Base-by-base conservation (phyloP, 2,888 invertebrate species). In the Conus canariensis region DNA sequence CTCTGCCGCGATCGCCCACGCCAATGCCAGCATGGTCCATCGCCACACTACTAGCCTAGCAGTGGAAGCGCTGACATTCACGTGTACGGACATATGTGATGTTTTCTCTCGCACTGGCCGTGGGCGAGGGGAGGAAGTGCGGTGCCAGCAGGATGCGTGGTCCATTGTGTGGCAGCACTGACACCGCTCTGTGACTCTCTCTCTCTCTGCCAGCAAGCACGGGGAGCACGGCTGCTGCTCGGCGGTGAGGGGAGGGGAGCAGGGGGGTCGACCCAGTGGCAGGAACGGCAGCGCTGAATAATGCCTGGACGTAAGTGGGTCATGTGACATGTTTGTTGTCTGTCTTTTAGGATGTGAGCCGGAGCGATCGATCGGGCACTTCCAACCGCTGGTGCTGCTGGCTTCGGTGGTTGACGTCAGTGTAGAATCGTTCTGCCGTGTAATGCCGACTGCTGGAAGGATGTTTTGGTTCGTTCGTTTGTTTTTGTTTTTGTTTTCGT, bases 281-380 rank as follows among this genome's bases (percentile, higher is more conserved):
- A 10, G 10, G 77, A 30, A 30, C 30, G 30, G 77, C 77, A 80
- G 30, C 77, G 22, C 6, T 83, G 58, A 85, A 60, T 60, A 60
- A 85, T 85, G 85, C 60, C 85, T 25, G 85, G 85, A 85, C 60
- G 85, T 85, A 85, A 85, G 85, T 85, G 85, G 85, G 85, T 85
- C 85, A 85, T 60, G 60, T 85, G 85, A 59, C 85, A 85, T 59
- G 56, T 56, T 85, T 59, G 60, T 85, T 56, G 59, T 85, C 85
- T 85, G 58, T 30, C 80, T 22, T 30, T 80, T 8, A 30, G 77
- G 9, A 10, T 30, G 77, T 80, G 30, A 5, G 22, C 5, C 14
- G 30, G 45, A 6, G 19, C 8, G n/a, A 74, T 74, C 70, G 70
- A 74, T 74, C 22, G 19, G 8, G 22, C 22, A 16, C 8, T 22